Percentiles rank a stretch among this genome's conserved stretches.
Conservation (phyloP, 2,888 invertebrate species). For the Aradus depressus region DNA sequence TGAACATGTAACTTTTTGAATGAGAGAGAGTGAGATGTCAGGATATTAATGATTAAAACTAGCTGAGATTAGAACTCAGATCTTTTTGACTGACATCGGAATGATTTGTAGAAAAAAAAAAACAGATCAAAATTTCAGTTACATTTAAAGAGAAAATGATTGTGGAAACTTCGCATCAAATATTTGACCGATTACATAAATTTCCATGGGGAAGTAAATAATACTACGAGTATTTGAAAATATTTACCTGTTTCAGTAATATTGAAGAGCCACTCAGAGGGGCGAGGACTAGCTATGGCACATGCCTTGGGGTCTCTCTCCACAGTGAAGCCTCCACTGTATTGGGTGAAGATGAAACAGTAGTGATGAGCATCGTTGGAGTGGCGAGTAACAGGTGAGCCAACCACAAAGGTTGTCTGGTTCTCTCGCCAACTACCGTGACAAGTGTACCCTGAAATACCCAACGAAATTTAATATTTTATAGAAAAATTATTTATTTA, state of each 20-base stretch:
- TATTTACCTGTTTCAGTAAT: slow-evolving; percentile 27
- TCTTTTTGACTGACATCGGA: too few species aligned
- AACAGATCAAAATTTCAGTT: background rate
- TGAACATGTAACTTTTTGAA: too few species aligned
- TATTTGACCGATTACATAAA: too few species aligned
- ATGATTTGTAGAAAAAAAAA: too few species aligned
- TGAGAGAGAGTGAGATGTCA: too few species aligned
- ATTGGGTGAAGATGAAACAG: slow-evolving; percentile 29
- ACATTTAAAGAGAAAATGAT: background rate
- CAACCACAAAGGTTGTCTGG: slow-evolving; percentile 28
- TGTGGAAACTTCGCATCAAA: too few species aligned
- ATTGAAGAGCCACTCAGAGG: slow-evolving; percentile 26
- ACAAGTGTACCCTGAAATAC: slow-evolving; percentile 27
- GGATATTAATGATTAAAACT: too few species aligned
- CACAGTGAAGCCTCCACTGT: slow-evolving; percentile 14
- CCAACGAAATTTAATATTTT: too few species aligned
- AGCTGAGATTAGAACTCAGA: too few species aligned
- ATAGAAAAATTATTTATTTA: too few species aligned
- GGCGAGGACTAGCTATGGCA: slow-evolving; percentile 17
- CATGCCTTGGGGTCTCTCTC: slow-evolving; percentile 29
- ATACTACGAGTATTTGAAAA: background rate
- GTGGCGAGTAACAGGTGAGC: slow-evolving; percentile 29
- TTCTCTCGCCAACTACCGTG: slow-evolving; percentile 30
- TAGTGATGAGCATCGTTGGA: slow-evolving; percentile 30
- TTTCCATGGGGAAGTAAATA: background rate